phyloP scores from a whole-genome alignment of 2,797 vertebrate species.

The Clarias platycephalus region DNA sequence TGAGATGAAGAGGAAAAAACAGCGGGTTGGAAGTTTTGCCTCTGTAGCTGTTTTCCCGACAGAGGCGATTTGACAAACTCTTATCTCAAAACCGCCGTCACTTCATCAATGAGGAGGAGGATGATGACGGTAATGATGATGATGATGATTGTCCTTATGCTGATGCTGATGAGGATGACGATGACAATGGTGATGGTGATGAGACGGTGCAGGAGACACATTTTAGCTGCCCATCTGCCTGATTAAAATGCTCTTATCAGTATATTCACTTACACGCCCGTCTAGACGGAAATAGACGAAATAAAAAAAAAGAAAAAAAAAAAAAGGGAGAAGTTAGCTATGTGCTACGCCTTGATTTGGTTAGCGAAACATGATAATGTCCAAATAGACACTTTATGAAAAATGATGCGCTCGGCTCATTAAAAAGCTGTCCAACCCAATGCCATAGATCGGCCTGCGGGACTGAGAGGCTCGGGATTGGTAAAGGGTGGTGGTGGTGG shows the following conservation, averaged over 20 bases:
- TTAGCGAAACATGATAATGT: conserved; percentile 58
- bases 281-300: conserved; percentile 50
- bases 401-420: conserved; percentile 58
- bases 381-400: conserved; percentile 60
- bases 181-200: conserved; percentile 51
- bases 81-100: conserved; percentile 56
- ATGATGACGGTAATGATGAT: conserved; percentile 20
- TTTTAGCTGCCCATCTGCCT: conserved; percentile 62
- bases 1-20: conserved; percentile 45
- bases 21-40: conserved; percentile 35
- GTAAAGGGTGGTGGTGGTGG: background rate
- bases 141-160: conserved; percentile 47
- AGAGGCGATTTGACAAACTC: conserved; percentile 52
- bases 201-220: conserved; percentile 51
- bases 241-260: conserved; percentile 61
- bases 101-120: conserved; percentile 50
- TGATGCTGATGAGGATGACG: conserved; percentile 40
- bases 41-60: conserved; percentile 34
- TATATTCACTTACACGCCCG: conserved; percentile 52
- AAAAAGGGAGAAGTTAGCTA: conserved; percentile 29
- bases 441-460: conserved; percentile 46
- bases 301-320: conserved; percentile 23
- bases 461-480: conserved; percentile 52
- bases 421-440: conserved; percentile 57
- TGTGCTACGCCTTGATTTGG: conserved; percentile 49